Base-by-base conservation (phyloP, 2,797 vertebrate genomes). In the Chelidonichthys spinosus region DNA sequence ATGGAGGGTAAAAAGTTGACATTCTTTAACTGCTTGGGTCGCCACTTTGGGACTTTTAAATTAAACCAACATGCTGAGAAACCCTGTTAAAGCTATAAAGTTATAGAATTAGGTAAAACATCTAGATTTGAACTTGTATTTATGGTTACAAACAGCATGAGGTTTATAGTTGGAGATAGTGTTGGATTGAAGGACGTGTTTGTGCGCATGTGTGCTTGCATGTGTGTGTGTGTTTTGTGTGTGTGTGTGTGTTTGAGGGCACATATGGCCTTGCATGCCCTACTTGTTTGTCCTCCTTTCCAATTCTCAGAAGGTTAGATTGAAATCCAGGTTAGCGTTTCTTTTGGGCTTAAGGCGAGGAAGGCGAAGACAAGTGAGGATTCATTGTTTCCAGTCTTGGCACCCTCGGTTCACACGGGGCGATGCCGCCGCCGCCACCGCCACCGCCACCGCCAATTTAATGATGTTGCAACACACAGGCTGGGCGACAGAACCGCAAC, bases 271-370 rank as follows among this genome's bases (percentile, higher is more conserved):
- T 74, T 32, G 14, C 68, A 25, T 81, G 85, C 80, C 90, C 90
- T 60, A 86, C 25, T 88, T 90, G 84, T 86, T 89, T 89, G 88
- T 91, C 86, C 84, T 89, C 78, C 42, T 89, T 91, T 90, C 61
- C 55, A 67, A 68, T 74, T 73, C 88, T 89, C 79, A 35, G 49
- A 88, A 82, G 85, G 86, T 87, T 80, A 56, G 69, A 87, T 90
- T 90, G 75, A 82, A 83, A 92, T 93, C 90, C 86, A 85, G 86
- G 86, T 85, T 88, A 76, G 83, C 76, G 89, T 89, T 85, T 77
- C 76, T 85, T 72, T 5, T 87, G 76, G 63, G 78, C 72, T 60
- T n/a, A 71, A 78, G 79, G 81, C 77, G 25, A 25, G 25, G 25
- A 25, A 25, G 25, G 25, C 25, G 25, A 25, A 25, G 25, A 25